Conservation (phyloP, 2,888 invertebrate genomes). For the Leistus spinibarbis region DNA sequence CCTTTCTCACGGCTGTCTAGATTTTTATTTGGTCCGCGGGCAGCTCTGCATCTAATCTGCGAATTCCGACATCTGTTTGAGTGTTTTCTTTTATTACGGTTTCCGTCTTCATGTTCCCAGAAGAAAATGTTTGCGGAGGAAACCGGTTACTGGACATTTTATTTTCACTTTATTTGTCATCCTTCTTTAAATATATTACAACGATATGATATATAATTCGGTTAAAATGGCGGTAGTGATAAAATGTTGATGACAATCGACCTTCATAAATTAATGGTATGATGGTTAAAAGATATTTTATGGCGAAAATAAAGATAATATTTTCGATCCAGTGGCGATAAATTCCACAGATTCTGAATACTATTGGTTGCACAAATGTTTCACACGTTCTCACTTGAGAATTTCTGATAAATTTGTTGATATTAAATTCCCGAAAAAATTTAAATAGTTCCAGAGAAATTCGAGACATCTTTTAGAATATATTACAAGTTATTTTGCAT, state of each 20-base stretch:
- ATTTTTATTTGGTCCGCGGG: not conserved
- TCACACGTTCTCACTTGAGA: no score
- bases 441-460: no score
- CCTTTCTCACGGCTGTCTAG: not conserved
- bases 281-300: not conserved
- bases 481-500: no score
- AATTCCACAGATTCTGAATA: no score
- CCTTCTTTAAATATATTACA: not conserved
- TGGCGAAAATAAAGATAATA: not conserved
- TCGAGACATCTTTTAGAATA: no score
- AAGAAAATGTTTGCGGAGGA: constrained; percentile 24
- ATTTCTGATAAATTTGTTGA: no score
- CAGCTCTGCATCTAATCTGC: constrained; percentile 34
- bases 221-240: not conserved
- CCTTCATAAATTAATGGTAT: not conserved
- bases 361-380: no score
- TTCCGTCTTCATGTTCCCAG: constrained; percentile 10
- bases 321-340: not conserved
- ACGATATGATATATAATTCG: not conserved
- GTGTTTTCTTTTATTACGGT: constrained; percentile 35
- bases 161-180: constrained; percentile 19
- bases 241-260: not conserved
- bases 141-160: constrained; percentile 8
- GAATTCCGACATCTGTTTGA: constrained; percentile 34
- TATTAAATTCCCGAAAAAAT: no score